Percentiles rank a stretch among this genome's conserved stretches.
These are phyloP conservation scores for Ammodytes dubius DNA, from an alignment of 2,113 vertebrate species.

Conservation along the genomic window DNA sequence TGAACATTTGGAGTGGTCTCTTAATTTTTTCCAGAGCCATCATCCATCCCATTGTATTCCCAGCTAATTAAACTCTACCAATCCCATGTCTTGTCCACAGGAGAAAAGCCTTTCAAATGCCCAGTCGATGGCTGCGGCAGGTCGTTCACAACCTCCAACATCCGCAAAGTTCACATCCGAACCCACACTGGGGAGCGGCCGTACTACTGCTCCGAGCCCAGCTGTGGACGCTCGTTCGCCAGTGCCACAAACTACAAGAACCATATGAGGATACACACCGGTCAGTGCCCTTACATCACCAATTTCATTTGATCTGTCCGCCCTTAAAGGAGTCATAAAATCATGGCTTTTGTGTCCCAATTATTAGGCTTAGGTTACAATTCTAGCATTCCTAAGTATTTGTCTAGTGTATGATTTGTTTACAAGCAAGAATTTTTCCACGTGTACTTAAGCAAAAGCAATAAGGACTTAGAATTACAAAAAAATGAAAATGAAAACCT, in stretches of 20 bases:
- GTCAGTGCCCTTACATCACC: slow-evolving; percentile 64
- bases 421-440: no score
- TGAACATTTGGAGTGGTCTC: no score
- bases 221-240: slow-evolving; percentile 96
- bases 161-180: slow-evolving; percentile 98
- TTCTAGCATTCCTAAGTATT: not conserved
- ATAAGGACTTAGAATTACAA: not conserved
- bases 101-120: slow-evolving; percentile 98
- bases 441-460: not conserved
- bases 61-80: not conserved
- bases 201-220: slow-evolving; percentile 98
- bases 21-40: no score
- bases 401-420: not conserved
- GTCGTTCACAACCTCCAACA: slow-evolving; percentile 99
- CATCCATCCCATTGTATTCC: no score
- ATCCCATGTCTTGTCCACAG: slow-evolving; percentile 76
- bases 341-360: not conserved
- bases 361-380: not conserved
- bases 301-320: not conserved
- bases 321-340: not conserved
- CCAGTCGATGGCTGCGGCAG: slow-evolving; percentile 96
- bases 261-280: slow-evolving; percentile 99
- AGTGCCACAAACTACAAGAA: slow-evolving; percentile 99
- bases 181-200: slow-evolving; percentile 98
- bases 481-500: not conserved